Evolutionary conservation across 2,888 invertebrate genomes (phyloP).

Genomic region (Orchesellides sinensis): DNA sequence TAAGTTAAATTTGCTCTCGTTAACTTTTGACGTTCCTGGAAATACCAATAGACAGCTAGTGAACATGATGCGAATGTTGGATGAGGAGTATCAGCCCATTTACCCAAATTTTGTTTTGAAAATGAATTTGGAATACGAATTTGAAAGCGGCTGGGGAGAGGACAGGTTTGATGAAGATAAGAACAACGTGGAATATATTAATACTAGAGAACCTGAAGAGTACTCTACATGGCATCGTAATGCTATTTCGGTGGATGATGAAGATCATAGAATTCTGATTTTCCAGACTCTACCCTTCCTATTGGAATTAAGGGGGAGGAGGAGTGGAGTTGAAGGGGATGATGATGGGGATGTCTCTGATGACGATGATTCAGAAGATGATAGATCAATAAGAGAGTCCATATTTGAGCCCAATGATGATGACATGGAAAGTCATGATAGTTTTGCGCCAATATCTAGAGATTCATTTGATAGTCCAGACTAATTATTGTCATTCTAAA

Average conservation of each 20-base stretch:
- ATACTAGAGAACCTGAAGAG: constrained; percentile 53
- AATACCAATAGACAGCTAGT: constrained; percentile 28
- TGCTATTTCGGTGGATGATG: constrained; percentile 51
- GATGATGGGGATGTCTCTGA: constrained; percentile 12
- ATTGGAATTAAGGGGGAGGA: constrained; percentile 21
- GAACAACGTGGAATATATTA: constrained; percentile 47
- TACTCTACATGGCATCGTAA: constrained; percentile 34
- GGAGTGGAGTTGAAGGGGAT: background rate
- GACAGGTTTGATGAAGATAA: constrained; percentile 45
- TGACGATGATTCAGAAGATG: constrained; percentile 16
- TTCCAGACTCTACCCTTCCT: constrained; percentile 57
- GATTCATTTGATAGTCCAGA: too few species aligned
- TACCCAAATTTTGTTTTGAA: constrained; percentile 11
- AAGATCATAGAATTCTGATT: constrained; percentile 50
- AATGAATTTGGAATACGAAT: constrained; percentile 33
- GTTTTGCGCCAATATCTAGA: background rate
- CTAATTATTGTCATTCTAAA: too few species aligned
- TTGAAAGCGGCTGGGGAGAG: constrained; percentile 54
- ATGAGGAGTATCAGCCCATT: constrained; percentile 3
- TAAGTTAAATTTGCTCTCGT: constrained; percentile 29
- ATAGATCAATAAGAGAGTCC: background rate
- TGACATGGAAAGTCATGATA: too few species aligned
- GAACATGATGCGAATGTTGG: constrained; percentile 18
- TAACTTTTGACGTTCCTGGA: constrained; percentile 39
- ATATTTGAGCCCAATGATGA: background rate